These are phyloP conservation scores for Sinocyclocheilus maitianheensis DNA, from an alignment of 2,113 vertebrate species.

Conservation along the genomic window DNA sequence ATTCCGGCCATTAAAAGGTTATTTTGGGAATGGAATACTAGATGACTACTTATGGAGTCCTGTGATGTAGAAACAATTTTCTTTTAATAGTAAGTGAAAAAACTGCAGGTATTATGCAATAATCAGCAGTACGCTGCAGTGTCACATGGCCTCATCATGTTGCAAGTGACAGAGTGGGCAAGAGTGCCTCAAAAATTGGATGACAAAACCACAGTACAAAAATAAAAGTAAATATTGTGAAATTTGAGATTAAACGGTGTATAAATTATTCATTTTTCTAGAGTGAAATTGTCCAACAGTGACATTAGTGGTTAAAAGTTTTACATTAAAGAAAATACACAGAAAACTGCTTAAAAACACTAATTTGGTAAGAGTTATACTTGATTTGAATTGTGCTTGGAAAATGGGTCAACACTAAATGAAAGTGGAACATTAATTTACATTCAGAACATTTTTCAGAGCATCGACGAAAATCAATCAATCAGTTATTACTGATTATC, in stretches of 20 bases:
- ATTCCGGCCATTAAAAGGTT: neutral
- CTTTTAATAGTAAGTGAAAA: neutral
- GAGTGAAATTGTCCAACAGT: too few species aligned
- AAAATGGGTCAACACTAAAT: too few species aligned
- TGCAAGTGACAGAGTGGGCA: neutral
- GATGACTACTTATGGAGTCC: neutral
- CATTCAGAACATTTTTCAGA: too few species aligned
- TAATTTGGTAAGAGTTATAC: too few species aligned
- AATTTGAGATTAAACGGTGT: neutral
- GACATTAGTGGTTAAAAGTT: neutral
- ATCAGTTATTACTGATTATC: too few species aligned
- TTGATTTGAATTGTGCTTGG: too few species aligned
- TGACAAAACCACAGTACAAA: neutral
- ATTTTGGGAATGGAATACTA: neutral
- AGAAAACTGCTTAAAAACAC: too few species aligned
- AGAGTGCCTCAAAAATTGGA: neutral
- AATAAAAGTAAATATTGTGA: neutral
- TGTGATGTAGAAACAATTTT: neutral
- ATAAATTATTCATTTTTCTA: neutral
- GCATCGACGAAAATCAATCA: too few species aligned
- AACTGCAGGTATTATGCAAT: neutral
- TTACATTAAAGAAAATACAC: neutral
- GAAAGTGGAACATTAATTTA: too few species aligned
- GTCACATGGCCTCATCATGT: neutral
- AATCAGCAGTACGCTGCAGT: neutral